Percentiles rank a stretch among this genome's conserved stretches.
These are phyloP conservation scores for Paraescarpia echinospica DNA, from an alignment of 1,140 invertebrate genomes.

Conservation along the genomic window DNA sequence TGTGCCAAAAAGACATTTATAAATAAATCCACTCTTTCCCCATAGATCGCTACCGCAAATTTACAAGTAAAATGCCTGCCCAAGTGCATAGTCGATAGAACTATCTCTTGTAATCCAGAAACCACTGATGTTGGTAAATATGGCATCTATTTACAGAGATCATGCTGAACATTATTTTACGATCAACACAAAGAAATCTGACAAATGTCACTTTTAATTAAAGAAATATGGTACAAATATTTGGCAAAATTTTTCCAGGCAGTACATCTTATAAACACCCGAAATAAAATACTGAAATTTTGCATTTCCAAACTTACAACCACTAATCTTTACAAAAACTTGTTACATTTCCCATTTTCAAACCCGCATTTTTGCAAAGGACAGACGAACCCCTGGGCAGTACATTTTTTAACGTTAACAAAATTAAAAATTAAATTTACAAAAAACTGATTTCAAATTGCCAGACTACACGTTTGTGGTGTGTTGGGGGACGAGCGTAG, in stretches of 20 bases:
- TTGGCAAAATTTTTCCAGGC: no score
- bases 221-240: no score
- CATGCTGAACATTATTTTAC: not conserved
- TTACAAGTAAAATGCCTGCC: not conserved
- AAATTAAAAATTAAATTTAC: not conserved
- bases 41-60: not conserved
- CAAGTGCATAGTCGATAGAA: not conserved
- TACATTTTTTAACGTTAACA: no score
- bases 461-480: not conserved
- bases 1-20: no score
- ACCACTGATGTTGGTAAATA: not conserved
- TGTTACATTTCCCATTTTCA: no score
- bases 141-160: not conserved
- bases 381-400: no score
- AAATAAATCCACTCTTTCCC: not conserved
- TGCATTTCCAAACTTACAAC: no score
- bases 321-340: no score
- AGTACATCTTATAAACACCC: no score
- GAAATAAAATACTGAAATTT: no score
- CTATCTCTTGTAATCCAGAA: not conserved
- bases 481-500: not conserved
- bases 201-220: no score
- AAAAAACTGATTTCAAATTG: not conserved
- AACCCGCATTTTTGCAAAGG: no score
- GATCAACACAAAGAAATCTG: not conserved